These are phyloP conservation scores for Enteromius viviparus DNA, from an alignment of 2,797 vertebrate species.

Conservation along the genomic window DNA sequence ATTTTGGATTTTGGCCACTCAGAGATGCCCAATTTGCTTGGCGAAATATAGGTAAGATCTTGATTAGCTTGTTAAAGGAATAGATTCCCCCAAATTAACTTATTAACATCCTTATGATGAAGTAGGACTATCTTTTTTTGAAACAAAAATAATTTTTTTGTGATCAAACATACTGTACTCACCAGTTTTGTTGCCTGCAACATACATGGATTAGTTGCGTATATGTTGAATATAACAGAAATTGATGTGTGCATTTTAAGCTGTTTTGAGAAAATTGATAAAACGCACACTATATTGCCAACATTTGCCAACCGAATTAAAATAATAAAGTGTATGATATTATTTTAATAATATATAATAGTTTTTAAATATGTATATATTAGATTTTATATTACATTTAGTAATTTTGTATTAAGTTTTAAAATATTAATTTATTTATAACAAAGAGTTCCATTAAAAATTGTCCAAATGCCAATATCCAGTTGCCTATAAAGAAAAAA, in stretches of 20 bases:
- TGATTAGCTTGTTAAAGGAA: conserved; percentile 10
- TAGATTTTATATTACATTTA: not conserved
- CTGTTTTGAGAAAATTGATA: not conserved
- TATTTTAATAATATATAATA: not conserved
- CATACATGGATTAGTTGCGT: too few relatives aligned
- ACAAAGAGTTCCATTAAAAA: not conserved
- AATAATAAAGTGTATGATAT: not conserved
- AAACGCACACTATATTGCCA: not conserved
- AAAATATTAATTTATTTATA: not conserved
- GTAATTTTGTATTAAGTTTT: not conserved
- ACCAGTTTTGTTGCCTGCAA: not conserved
- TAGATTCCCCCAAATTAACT: not conserved
- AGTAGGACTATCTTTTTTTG: not conserved
- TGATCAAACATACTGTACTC: not conserved
- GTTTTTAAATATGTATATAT: not conserved
- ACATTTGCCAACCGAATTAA: not conserved
- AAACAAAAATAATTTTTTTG: not conserved
- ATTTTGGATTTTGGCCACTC: conserved; percentile 40
- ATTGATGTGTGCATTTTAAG: not conserved
- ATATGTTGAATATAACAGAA: not conserved
- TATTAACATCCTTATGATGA: not conserved
- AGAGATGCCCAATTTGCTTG: conserved; percentile 24
- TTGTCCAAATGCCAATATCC: too few relatives aligned
- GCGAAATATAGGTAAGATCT: conserved; percentile 21
- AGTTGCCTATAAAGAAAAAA: not conserved